phyloP scores from a whole-genome alignment of 1,140 invertebrate species.

The Cotesia vestalis region DNA sequence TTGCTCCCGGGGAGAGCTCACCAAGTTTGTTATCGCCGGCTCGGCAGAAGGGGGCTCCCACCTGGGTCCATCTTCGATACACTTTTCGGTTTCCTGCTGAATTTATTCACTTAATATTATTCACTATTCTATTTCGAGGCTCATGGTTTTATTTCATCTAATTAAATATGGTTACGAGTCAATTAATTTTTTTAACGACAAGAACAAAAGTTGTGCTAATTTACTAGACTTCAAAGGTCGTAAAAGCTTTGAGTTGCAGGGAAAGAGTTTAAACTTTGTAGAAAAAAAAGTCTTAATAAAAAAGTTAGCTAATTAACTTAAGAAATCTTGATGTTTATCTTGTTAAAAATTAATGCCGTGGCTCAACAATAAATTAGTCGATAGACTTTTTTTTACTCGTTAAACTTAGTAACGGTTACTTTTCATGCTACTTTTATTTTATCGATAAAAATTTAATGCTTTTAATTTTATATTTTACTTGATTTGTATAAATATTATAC shows the following conservation, averaged over 20 bases:
- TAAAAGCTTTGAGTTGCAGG: neutral
- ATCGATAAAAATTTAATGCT: too few relatives aligned
- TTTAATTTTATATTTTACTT: neutral
- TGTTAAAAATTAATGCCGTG: too few relatives aligned
- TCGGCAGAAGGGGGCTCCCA: slow-evolving; percentile 38
- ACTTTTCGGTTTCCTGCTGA: slow-evolving; percentile 40
- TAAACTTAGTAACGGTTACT: too few relatives aligned
- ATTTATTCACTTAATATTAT: neutral
- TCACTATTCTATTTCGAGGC: too few relatives aligned
- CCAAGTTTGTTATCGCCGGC: slow-evolving; percentile 32
- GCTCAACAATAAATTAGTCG: too few relatives aligned
- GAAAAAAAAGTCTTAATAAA: neutral
- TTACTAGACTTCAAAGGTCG: neutral
- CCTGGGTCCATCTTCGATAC: slow-evolving; percentile 33
- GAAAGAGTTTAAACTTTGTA: slow-evolving; percentile 9
- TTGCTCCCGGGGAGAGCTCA: neutral
- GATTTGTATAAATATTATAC: too few relatives aligned
- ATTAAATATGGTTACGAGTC: too few relatives aligned
- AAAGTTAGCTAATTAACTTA: neutral
- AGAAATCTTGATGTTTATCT: neutral
- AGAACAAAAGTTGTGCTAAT: too few relatives aligned
- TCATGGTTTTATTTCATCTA: too few relatives aligned
- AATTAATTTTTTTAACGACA: neutral
- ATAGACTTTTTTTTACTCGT: too few relatives aligned
- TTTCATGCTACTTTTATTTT: slow-evolving; percentile 25